Evolutionary conservation across 2,113 vertebrate species (phyloP), one percentile per base, ranked within the genome.

Genomic region (Grammomys dolichurus): DNA sequence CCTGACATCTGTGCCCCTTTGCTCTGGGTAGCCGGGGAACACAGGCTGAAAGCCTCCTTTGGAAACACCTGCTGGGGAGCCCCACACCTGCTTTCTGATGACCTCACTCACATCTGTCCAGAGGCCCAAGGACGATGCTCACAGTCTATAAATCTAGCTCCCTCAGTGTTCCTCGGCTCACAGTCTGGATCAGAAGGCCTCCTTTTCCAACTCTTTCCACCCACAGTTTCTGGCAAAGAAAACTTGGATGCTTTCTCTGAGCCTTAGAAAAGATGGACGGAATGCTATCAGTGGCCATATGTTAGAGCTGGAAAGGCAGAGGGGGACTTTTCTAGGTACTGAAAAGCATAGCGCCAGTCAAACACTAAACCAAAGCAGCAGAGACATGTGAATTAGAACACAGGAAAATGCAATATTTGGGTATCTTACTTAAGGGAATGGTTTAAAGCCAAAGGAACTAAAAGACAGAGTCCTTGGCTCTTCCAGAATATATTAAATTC

Each of bases 141-240:
- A 60, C 95, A 96, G 90, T 93, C 95, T 56, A 93, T 96, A 96
- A 97, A 96, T 96, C 95, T 90, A 65, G 31, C 87, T 60, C 63
- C 58, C 56, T 82, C 87, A 76, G 56, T 31, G 8, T 89, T 82
- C 80, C 65, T 92, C 17, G 0, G 65, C 65, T 91, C 65, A 46
- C 63, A 13, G 0, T 11, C 60, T 86, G 81, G 5, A 94, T 92
- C 93, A 75, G 84, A 87, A 73, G 58, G 12, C 33, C 81, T n/a
- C 11, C 84, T 95, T 85, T 67, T 51, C 36, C 36, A 0, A 65
- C 43, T 93, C 95, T 94, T 94, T 93, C 56, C 40, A 76, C 16
- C 19, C 7, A 26, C 5, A 63, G 4, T 95, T 95, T 96, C 91
- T 95, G 87, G 63, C 82, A 82, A 36, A 0, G 72, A 24, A 82